Percentiles rank a stretch among this genome's conserved stretches.
Conservation (phyloP, 2,888 invertebrate genomes). For the Diarsia mendica region DNA sequence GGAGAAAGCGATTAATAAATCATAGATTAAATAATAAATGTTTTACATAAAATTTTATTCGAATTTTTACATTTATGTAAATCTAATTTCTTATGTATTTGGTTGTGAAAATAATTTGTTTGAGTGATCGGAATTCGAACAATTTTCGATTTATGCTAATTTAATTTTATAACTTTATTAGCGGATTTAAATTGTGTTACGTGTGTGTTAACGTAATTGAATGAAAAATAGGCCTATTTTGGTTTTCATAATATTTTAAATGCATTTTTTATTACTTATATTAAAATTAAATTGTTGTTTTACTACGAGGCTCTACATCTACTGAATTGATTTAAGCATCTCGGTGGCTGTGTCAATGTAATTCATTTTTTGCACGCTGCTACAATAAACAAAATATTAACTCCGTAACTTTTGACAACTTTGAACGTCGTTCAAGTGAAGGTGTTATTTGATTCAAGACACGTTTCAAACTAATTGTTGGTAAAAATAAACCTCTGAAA, state of each 20-base stretch:
- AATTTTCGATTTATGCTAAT: constrained; percentile 30
- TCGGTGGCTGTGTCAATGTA: too few species aligned
- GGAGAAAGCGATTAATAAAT: constrained; percentile 47
- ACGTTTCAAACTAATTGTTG: background rate
- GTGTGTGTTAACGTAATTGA: background rate
- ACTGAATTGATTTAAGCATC: too few species aligned
- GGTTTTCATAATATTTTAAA: background rate
- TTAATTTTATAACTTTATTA: constrained; percentile 8
- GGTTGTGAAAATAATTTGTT: constrained; percentile 15
- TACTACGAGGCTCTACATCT: too few species aligned
- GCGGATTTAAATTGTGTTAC: constrained; percentile 9
- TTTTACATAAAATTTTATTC: constrained; percentile 8
- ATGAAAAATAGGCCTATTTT: background rate
- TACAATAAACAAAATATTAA: too few species aligned
- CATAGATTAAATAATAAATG: background rate
- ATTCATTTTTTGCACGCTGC: too few species aligned
- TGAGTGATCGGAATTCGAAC: background rate
- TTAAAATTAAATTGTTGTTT: background rate
- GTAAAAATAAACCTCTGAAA: background rate
- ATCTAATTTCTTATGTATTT: constrained; percentile 34
- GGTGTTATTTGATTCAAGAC: background rate
- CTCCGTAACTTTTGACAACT: too few species aligned
- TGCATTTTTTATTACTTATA: background rate
- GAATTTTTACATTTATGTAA: constrained; percentile 41
- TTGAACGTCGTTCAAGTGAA: background rate